A percentile compares a stretch with the other conserved stretches of the same genome.
phyloP scores from a whole-genome alignment of 2,797 vertebrate species.

The Bucorvus abyssinicus region DNA sequence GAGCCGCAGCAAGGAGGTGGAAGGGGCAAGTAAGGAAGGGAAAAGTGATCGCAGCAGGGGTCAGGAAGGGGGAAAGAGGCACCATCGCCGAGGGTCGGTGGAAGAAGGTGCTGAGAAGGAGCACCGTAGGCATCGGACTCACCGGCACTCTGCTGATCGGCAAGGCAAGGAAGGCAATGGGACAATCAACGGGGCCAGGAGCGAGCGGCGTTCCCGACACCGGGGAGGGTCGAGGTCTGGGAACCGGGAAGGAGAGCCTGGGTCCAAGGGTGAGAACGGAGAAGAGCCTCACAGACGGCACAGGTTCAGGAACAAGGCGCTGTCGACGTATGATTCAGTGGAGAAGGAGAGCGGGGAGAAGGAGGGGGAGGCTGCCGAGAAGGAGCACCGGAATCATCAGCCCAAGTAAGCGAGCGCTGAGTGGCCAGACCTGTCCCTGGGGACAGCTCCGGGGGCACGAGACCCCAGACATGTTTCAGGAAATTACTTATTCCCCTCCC shows the following conservation, averaged over 20 bases:
- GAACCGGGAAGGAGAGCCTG: slow-evolving; percentile 76
- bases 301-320: slow-evolving; percentile 76
- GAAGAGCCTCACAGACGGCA: slow-evolving; percentile 83
- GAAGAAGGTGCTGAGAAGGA: slow-evolving; percentile 78
- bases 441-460: rapidly evolving
- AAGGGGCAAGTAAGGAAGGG: slow-evolving; percentile 72
- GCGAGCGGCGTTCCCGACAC: slow-evolving; percentile 80
- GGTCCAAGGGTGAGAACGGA: slow-evolving; percentile 63
- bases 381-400: slow-evolving; percentile 77
- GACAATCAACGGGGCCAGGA: slow-evolving; percentile 67
- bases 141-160: slow-evolving; percentile 71
- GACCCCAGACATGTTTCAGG: background rate
- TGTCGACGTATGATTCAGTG: slow-evolving; percentile 73
- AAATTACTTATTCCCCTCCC: background rate
- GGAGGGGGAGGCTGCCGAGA: slow-evolving; percentile 62
- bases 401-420: slow-evolving; percentile 64
- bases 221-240: slow-evolving; percentile 79
- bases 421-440: rapidly evolving
- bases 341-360: slow-evolving; percentile 76
- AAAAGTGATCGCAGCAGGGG: slow-evolving; percentile 76
- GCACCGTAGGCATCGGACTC: slow-evolving; percentile 73
- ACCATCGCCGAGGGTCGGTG: slow-evolving; percentile 75
- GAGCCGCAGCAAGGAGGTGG: slow-evolving; percentile 85
- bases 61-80: slow-evolving; percentile 76
- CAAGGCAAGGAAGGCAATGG: slow-evolving; percentile 84